Conservation (phyloP, 2,888 invertebrate species). For the Caenorhabditis sp. region DNA sequence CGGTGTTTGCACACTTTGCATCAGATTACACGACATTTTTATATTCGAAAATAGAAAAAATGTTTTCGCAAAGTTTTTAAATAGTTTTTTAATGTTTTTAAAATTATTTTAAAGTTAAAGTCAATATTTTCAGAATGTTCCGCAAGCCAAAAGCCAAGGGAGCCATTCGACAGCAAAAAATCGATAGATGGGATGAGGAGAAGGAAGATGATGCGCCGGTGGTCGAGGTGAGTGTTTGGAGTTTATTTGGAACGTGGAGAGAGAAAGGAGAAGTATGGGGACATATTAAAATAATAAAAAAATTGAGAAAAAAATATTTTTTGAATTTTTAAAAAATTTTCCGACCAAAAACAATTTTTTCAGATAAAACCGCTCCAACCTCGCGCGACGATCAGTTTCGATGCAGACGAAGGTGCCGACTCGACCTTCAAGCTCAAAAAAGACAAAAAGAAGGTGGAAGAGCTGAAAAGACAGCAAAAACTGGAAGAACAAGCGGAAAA, state of each 20-base stretch:
- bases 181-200: constrained; percentile 56
- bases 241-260: too few relatives aligned
- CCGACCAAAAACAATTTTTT: too few relatives aligned
- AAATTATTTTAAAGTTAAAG: not conserved
- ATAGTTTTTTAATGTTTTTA: too few relatives aligned
- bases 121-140: constrained; percentile 70
- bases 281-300: too few relatives aligned
- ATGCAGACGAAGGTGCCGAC: constrained; percentile 74
- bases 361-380: constrained; percentile 15
- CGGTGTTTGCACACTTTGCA: constrained; percentile 37
- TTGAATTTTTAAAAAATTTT: too few relatives aligned
- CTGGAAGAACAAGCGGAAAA: constrained; percentile 68
- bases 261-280: too few relatives aligned
- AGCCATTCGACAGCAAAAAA: constrained; percentile 67
- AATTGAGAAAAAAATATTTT: too few relatives aligned
- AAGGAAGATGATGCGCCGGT: constrained; percentile 13
- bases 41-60: constrained; percentile 19
- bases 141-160: constrained; percentile 78
- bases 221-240: constrained; percentile 18
- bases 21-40: constrained; percentile 18
- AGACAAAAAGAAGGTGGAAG: constrained; percentile 73
- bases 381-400: constrained; percentile 73
- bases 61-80: not conserved
- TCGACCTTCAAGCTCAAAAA: constrained; percentile 76
- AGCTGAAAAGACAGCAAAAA: constrained; percentile 68